Conservation (phyloP, 2,113 vertebrate genomes). For the Salvelinus alpinus region DNA sequence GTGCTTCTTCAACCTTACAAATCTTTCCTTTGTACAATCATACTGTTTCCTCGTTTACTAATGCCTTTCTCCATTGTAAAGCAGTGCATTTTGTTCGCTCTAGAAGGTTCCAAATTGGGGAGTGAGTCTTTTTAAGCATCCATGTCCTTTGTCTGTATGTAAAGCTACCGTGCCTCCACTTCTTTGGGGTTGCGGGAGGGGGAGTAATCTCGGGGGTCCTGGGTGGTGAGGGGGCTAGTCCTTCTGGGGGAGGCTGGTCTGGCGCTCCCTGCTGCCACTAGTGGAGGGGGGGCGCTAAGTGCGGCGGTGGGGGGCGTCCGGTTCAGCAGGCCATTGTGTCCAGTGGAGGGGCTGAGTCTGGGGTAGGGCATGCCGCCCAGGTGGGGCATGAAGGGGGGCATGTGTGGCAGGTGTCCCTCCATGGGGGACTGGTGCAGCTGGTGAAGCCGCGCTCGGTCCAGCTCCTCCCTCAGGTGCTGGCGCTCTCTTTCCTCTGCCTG, state of each 20-base stretch:
- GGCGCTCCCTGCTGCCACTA: conserved; percentile 84
- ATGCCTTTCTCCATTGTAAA: conserved; percentile 64
- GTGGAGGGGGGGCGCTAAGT: conserved; percentile 89
- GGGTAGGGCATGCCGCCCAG: conserved; percentile 88
- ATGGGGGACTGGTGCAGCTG: conserved; percentile 89
- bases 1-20: conserved; percentile 87
- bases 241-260: conserved; percentile 86
- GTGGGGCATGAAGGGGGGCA: conserved; percentile 86
- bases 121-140: conserved; percentile 56
- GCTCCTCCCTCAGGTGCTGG: conserved; percentile 87
- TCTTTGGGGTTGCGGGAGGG: conserved; percentile 94
- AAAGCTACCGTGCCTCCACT: conserved; percentile 95
- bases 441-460: conserved; percentile 87
- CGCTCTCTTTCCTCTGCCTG: conserved; percentile 86
- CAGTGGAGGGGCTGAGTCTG: conserved; percentile 88
- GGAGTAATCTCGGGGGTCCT: conserved; percentile 91
- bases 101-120: conserved; percentile 53
- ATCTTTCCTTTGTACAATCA: conserved; percentile 67
- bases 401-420: conserved; percentile 86
- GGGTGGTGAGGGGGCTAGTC: conserved; percentile 89
- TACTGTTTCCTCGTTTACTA: conserved; percentile 62
- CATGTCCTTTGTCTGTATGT: conserved; percentile 30
- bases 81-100: conserved; percentile 83
- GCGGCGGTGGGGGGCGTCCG: conserved; percentile 89
- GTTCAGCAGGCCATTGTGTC: conserved; percentile 87